Percentiles rank a stretch among this genome's conserved stretches.
phyloP scores from a whole-genome alignment of 1,140 invertebrate genomes.

The Brachionus calyciflorus region DNA sequence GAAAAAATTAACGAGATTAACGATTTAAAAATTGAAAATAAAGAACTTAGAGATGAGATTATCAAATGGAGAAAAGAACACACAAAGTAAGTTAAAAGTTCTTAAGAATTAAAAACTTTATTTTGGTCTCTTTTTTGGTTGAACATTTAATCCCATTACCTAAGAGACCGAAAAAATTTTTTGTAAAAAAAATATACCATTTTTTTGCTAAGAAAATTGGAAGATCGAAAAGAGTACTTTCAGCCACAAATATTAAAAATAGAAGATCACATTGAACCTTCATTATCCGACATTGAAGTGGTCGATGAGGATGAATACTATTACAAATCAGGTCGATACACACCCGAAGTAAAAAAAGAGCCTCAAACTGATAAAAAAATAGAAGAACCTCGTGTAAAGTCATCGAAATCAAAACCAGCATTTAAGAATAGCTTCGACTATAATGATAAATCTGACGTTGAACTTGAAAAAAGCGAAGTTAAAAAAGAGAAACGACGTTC shows the following conservation, averaged over 20 bases:
- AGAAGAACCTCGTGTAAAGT: background rate
- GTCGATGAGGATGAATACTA: conserved; percentile 32
- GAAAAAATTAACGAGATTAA: background rate
- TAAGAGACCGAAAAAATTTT: too few relatives aligned
- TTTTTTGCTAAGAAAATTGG: conserved; percentile 31
- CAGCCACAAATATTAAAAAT: conserved; percentile 40
- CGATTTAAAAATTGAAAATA: conserved; percentile 41
- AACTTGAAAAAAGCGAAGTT: background rate
- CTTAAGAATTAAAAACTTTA: background rate
- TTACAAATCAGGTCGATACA: background rate
- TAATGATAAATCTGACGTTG: background rate
- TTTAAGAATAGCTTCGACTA: conserved; percentile 8
- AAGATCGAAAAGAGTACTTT: conserved; percentile 39
- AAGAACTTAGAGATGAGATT: conserved; percentile 23
- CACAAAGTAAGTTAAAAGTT: background rate
- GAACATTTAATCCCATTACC: too few relatives aligned
- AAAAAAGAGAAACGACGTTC: conserved; percentile 15
- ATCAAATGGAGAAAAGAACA: conserved; percentile 40
- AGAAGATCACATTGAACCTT: conserved; percentile 28
- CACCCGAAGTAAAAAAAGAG: too few relatives aligned
- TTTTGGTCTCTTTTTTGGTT: too few relatives aligned
- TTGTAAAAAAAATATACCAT: too few relatives aligned
- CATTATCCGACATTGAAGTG: conserved; percentile 18
- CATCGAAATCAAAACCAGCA: background rate
- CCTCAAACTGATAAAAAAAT: too few relatives aligned